Evolutionary conservation across 1,140 invertebrate genomes (phyloP).

Genomic region (Whitmania pigra): DNA sequence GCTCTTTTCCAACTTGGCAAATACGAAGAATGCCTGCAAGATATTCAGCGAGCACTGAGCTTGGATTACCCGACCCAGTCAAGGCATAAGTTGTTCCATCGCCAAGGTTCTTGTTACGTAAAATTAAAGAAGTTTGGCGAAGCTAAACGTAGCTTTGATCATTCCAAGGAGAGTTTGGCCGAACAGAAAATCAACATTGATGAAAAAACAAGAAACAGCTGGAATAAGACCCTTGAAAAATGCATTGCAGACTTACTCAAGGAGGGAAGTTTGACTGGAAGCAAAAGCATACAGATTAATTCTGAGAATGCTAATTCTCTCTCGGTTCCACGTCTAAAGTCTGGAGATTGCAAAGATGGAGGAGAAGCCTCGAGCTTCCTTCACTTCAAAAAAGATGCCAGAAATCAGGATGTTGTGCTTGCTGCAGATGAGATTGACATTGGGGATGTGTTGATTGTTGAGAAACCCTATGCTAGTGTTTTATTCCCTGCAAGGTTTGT

Average conservation of each 20-base stretch:
- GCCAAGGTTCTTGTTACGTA: constrained; percentile 61
- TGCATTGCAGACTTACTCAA: constrained; percentile 21
- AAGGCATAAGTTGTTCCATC: constrained; percentile 61
- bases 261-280: not conserved
- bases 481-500: constrained; percentile 43
- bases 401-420: constrained; percentile 42
- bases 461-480: constrained; percentile 60
- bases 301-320: no score
- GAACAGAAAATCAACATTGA: constrained; percentile 48
- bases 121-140: constrained; percentile 52
- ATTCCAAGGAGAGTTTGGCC: constrained; percentile 54
- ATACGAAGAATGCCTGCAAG: constrained; percentile 48
- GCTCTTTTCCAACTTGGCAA: constrained; percentile 64
- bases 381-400: not conserved
- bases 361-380: not conserved
- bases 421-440: constrained; percentile 58
- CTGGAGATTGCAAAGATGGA: no score
- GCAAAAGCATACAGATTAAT: no score
- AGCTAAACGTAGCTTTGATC: constrained; percentile 27
- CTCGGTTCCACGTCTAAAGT: no score
- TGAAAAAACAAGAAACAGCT: constrained; percentile 52
- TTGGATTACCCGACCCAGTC: constrained; percentile 61
- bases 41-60: constrained; percentile 57
- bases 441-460: constrained; percentile 63
- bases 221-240: constrained; percentile 55